Evolutionary conservation across 1,140 invertebrate genomes (phyloP).

Genomic region (Dendrolimus punctatus): DNA sequence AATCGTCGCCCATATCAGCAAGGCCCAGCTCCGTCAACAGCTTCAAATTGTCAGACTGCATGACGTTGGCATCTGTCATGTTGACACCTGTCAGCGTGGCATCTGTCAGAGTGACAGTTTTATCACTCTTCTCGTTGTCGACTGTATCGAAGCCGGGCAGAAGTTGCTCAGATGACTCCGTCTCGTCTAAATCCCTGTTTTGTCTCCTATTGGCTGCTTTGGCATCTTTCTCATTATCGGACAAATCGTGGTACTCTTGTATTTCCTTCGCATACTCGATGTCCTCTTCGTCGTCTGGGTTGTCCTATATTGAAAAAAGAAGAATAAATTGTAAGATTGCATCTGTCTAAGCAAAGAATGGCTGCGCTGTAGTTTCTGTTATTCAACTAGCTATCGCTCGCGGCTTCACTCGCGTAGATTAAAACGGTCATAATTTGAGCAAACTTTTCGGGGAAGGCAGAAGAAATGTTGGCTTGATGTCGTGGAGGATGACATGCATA

Average conservation of each 20-base stretch:
- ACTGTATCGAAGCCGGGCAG: constrained; percentile 33
- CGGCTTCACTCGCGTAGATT: too few species aligned
- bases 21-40: constrained; percentile 54
- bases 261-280: constrained; percentile 60
- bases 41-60: constrained; percentile 41
- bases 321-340: too few species aligned
- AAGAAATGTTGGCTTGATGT: too few species aligned
- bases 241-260: constrained; percentile 51
- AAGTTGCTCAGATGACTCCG: constrained; percentile 47
- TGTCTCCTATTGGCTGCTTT: constrained; percentile 37
- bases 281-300: constrained; percentile 57
- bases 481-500: too few species aligned
- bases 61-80: constrained; percentile 20
- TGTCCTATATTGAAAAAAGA: constrained; percentile 27
- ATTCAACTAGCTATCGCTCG: too few species aligned
- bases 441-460: too few species aligned
- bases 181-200: constrained; percentile 43
- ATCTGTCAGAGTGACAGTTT: constrained; percentile 14
- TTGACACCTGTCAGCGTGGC: constrained; percentile 20
- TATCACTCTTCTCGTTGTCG: constrained; percentile 4
- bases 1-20: constrained; percentile 45
- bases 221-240: constrained; percentile 30
- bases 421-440: too few species aligned
- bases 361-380: too few species aligned
- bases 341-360: too few species aligned